Evolutionary conservation across 1,140 invertebrate species (phyloP), one percentile per base, ranked within the genome.

Genomic region (Lepidurus couesii): DNA sequence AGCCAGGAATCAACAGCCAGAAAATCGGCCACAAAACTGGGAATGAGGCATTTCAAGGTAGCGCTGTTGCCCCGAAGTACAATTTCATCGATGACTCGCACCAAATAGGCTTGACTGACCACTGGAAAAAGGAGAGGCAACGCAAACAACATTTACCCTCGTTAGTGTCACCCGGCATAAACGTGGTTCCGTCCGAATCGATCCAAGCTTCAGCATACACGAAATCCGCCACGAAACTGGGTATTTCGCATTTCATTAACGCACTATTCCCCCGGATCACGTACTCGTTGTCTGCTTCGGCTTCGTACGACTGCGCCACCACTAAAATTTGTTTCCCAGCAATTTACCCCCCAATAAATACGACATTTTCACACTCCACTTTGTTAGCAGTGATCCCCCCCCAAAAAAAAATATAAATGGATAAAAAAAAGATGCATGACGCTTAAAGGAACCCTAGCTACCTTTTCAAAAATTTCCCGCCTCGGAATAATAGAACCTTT

Each of bases 201-300:
- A 92, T 87, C 95, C 95, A 97, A 53, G 92, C 89, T 83, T 93
- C 93, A 81, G 97, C 91, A 80, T 90, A 88, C 80, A 98, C 91
- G 86, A 96, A 97, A 86, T 97, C 95, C 78, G 93, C 93, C 74
- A 97, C 94, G 87, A 96, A 97, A 82, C 92, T 93, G 74, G 95
- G 96, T 80, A 97, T 95, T 88, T 94, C 92, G 88, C 95, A 98
- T 86, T 93, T 95, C 87, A 97, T 91, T 82, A 97, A 91, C 78
- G 93, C 95, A 75, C 93, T 91, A 87, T 96, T 96, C 76, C 94
- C 95, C 83, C 91, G 90, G 83, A 96, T 96, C 76, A 96, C 94
- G 87, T 96, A 97, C 83, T 96, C 94, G 86, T 96, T 95, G 87
- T 95, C 93, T 81, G 94, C 92, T 86, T 95, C 92, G 81, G 94